Base-by-base conservation (phyloP, 2,797 vertebrate genomes). In the Siniperca undulata region DNA sequence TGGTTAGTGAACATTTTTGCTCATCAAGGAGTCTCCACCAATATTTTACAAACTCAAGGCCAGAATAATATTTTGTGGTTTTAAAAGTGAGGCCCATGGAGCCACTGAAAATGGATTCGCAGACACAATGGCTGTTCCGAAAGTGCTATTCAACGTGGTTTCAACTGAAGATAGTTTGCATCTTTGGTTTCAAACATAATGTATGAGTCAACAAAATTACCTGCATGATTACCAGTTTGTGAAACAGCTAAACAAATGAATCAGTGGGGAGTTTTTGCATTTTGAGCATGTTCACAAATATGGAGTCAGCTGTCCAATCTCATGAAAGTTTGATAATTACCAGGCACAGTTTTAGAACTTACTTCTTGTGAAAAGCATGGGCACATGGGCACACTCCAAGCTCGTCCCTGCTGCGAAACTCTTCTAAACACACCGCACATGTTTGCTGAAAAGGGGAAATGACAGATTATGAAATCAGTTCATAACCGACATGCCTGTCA, bases 321-420 rank as follows among this genome's bases (percentile, higher is more conserved):
- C 12, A n/a, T 38, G 34, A 66, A 52, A 44, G 16, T 55, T 50
- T 77, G 42, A 13, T 64, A 4, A 58, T 42, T 3, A 77, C 10
- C 3, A 60, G 36, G 7, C 2, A 44, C 34, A 4, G 53, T 11
- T 20, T 19, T 1, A 34, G 7, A 22, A 87, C 95, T 94, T 94
- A 97, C 96, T 96, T 97, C 84, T 96, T 96, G 91, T 97, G 96
- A 87, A 97, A 97, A 40, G 96, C 95, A 46, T 97, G 96, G n/a
- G 96, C 94, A 79, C 96, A 97, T 0, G 95, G 95, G 58, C 96
- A 97, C 60, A 97, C 94, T 24, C 96, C 96, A 0, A 97, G 95
- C 90, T 97, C 96, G 1, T 97, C 96, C 71, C 94, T 91, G 87
- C 87, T 95, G 82, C 93, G 91, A 80, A 97, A 97, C 88, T 97